Evolutionary conservation across 1,140 invertebrate genomes (phyloP), one percentile per base, ranked within the genome.

Genomic region (Uloborus diversus): DNA sequence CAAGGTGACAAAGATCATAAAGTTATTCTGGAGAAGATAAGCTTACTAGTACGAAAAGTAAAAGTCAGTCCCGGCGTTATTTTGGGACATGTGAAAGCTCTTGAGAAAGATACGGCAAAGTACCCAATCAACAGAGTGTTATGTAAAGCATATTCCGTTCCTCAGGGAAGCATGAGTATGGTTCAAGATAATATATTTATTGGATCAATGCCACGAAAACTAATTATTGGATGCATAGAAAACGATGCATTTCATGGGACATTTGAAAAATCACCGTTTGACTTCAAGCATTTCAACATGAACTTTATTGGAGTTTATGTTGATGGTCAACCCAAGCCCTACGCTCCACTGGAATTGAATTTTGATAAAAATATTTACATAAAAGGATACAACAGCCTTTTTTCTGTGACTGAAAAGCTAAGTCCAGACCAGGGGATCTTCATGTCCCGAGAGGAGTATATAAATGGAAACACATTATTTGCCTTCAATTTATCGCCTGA

Each of bases 161-260:
- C 62, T 20, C 62, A 65, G 23, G 30, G 32, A 7, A 65, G 23
- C 27, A 62, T 37, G n/a, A n/a, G 20, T 35, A n/a, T 35, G 14
- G 23, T 37, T 13, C 32, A 65, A 65, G 59, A 81, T 14, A 69
- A 69, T 70, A 11, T 80, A 35, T 59, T 73, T 11, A 30, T 9
- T 14, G 69, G 68, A 53, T 5, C 37, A 23, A 28, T 65, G 14
- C 69, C 59, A 7, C 20, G 53, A 33, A 7, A 61, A 49, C 14
- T 65, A 42, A 14, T 65, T 14, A 23, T 73, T 56, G 49, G 17
- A 7, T 75, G 35, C 17, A 1, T 75, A 14, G 42, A 73, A 4
- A 30, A 53, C 20, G 17, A 62, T 14, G 27, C 56, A 1, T 47
- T 73, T 14, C 23, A 27, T 53, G 69, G 69, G 20, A 32, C 4